Conservation (phyloP, 2,888 invertebrate species). For the Sesia bembeciformis region DNA sequence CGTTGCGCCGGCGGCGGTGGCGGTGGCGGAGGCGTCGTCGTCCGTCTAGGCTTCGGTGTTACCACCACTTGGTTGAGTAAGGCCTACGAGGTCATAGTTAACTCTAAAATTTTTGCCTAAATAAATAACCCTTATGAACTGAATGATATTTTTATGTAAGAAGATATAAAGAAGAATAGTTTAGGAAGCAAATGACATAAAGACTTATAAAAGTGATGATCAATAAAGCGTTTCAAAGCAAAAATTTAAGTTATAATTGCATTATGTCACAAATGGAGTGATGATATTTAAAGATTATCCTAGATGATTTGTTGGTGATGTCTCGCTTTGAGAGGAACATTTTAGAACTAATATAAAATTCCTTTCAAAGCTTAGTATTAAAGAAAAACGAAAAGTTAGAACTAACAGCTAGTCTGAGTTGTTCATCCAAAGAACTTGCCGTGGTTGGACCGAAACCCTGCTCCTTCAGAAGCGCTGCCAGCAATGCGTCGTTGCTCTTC, state of each 20-base stretch:
- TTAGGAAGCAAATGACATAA: no score
- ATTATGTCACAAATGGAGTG: no score
- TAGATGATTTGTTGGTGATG: no score
- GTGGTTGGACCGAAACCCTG: constrained; percentile 83
- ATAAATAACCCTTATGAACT: no score
- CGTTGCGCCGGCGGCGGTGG: constrained; percentile 59
- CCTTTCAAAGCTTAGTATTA: background rate
- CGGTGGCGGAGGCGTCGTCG: constrained; percentile 48
- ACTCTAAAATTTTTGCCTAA: constrained; percentile 16
- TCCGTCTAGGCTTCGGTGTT: constrained; percentile 62
- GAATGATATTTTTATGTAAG: no score
- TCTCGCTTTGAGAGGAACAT: no score
- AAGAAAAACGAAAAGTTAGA: constrained; percentile 11
- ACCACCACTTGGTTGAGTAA: constrained; percentile 75
- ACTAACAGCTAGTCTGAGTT: constrained; percentile 74
- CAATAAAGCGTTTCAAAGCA: no score
- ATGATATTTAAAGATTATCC: no score
- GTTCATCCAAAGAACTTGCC: constrained; percentile 75
- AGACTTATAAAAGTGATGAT: no score
- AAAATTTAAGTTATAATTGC: no score
- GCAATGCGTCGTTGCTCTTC: constrained; percentile 79
- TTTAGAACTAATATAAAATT: background rate
- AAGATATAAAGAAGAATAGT: no score
- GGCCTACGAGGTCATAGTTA: constrained; percentile 66
- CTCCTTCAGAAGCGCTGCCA: constrained; percentile 80